Conservation (phyloP, 2,797 vertebrate genomes). For the Myotis vivesi region DNA sequence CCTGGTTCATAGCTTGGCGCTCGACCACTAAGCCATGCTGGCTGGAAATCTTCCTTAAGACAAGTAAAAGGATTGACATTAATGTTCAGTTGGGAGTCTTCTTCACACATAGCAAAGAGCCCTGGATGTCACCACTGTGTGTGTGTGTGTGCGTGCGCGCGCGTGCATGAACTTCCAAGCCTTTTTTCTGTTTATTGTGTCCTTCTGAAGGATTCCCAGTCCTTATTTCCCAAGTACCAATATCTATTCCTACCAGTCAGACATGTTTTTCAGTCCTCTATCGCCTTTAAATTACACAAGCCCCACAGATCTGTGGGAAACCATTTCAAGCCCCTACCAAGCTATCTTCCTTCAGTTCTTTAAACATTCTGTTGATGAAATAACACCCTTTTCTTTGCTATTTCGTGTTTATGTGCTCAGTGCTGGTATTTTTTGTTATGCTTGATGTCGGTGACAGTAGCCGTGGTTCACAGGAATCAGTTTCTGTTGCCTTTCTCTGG, state of each 20-base stretch:
- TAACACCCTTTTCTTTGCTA: slow-evolving; percentile 22
- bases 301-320: not conserved
- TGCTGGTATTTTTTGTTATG: not conserved
- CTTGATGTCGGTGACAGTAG: slow-evolving; percentile 16
- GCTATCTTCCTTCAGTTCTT: slow-evolving; percentile 6
- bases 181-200: not conserved
- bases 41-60: not conserved
- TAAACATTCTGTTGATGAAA: slow-evolving; percentile 21
- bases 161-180: not conserved
- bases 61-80: not conserved
- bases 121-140: not conserved
- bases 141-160: not conserved
- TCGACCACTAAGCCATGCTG: too few species aligned
- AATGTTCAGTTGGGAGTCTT: not conserved
- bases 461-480: not conserved
- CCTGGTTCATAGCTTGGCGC: too few species aligned
- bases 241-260: not conserved
- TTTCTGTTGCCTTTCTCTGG: not conserved
- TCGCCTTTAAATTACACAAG: not conserved
- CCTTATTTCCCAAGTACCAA: not conserved
- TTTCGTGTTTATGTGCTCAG: not conserved
- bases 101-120: not conserved
- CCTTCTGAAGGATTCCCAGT: slow-evolving; percentile 7
- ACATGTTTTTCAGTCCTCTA: not conserved
- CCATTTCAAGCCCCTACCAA: not conserved